Percentiles rank a stretch among this genome's conserved stretches.
Evolutionary conservation across 2,888 invertebrate species (phyloP).

Genomic region (Venustoraphidia nigricollis): DNA sequence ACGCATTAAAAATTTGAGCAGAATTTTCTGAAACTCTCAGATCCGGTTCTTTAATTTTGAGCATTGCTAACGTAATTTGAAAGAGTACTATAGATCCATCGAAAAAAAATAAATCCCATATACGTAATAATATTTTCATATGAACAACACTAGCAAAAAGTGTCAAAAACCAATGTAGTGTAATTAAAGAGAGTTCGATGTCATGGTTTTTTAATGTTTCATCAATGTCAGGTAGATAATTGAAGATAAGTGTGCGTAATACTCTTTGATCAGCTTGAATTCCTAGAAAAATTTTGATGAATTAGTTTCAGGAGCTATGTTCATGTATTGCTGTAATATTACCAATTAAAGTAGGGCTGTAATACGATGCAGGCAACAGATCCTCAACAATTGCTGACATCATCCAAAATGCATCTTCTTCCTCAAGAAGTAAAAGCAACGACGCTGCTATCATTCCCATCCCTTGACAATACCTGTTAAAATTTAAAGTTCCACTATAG

Average conservation of each 20-base stretch:
- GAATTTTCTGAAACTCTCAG: conserved; percentile 82
- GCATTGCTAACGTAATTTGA: conserved; percentile 86
- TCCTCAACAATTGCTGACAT: conserved; percentile 99
- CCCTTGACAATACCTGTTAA: conserved; percentile 58
- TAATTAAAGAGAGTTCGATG: conserved; percentile 87
- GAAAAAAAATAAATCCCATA: conserved; percentile 96
- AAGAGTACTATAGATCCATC: conserved; percentile 92
- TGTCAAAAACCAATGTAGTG: conserved; percentile 95
- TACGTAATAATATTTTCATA: conserved; percentile 79
- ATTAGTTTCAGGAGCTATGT: not conserved
- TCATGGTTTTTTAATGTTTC: conserved; percentile 86
- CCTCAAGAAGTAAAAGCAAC: conserved; percentile 83
- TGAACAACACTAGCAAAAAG: conserved; percentile 93
- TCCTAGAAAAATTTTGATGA: conserved; percentile 30
- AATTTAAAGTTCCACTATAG: not conserved
- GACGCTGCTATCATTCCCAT: conserved; percentile 88
- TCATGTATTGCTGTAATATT: conserved; percentile 7
- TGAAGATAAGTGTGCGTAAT: conserved; percentile 78
- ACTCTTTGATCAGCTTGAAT: conserved; percentile 94
- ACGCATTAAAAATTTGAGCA: conserved; percentile 93
- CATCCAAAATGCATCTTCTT: conserved; percentile 98
- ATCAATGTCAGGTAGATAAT: conserved; percentile 80
- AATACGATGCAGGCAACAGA: conserved; percentile 91
- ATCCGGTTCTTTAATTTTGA: conserved; percentile 74
- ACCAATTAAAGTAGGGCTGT: conserved; percentile 81